Conservation (phyloP, 2,888 invertebrate species). For the Cepaea hortensis region DNA sequence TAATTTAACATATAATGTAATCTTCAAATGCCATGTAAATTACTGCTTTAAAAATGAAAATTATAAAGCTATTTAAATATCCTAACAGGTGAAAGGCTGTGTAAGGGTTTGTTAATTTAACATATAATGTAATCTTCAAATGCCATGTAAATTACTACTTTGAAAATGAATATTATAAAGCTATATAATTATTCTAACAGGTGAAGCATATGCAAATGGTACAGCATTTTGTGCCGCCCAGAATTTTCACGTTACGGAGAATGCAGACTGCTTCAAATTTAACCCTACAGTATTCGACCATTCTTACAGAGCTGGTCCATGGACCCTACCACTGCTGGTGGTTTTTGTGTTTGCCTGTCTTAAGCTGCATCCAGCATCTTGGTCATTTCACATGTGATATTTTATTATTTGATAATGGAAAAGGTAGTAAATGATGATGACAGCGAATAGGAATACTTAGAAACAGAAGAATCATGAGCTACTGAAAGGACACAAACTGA, state of each 20-base stretch:
- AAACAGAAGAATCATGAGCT: too few relatives aligned
- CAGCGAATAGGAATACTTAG: background rate
- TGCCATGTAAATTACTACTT: background rate
- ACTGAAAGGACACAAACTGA: too few relatives aligned
- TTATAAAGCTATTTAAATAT: too few relatives aligned
- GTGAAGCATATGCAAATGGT: conserved; percentile 67
- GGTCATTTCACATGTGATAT: too few relatives aligned
- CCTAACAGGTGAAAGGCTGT: too few relatives aligned
- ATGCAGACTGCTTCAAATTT: conserved; percentile 74
- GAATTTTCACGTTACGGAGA: conserved; percentile 73
- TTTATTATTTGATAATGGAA: background rate
- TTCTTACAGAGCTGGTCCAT: background rate
- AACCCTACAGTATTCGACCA: conserved; percentile 73
- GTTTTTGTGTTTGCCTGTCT: background rate
- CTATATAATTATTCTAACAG: conserved; percentile 52
- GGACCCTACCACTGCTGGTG: background rate
- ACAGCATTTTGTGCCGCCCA: conserved; percentile 75
- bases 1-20: too few relatives aligned
- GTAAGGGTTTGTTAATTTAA: too few relatives aligned
- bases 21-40: too few relatives aligned
- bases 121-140: too few relatives aligned
- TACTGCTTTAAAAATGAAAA: too few relatives aligned
- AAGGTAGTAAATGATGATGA: background rate
- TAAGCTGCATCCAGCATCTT: background rate
- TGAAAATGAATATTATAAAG: background rate